Conservation (phyloP, 2,888 invertebrate genomes). For the Tanytarsus gracilentus region DNA sequence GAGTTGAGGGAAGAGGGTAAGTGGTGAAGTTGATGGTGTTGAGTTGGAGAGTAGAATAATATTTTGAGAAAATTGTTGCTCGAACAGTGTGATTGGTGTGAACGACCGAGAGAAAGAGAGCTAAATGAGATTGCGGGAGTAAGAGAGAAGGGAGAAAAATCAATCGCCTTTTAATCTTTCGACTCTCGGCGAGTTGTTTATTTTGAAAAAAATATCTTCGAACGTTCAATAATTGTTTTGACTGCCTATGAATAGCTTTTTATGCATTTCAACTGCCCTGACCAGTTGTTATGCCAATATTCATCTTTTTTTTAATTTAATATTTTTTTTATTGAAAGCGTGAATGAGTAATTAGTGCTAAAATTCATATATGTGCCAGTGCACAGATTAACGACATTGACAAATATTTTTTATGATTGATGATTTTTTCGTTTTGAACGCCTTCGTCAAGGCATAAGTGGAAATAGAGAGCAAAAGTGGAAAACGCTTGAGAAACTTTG, state of each 20-base stretch:
- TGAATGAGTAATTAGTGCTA: not conserved
- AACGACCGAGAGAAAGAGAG: too few species aligned
- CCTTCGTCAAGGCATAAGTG: too few species aligned
- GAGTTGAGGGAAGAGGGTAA: too few species aligned
- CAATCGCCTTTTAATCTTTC: not conserved
- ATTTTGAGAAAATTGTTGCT: too few species aligned
- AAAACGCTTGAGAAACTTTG: not conserved
- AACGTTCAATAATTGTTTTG: too few species aligned
- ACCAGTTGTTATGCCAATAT: not conserved
- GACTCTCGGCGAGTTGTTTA: too few species aligned
- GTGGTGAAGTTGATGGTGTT: too few species aligned
- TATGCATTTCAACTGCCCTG: not conserved
- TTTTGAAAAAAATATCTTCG: not conserved
- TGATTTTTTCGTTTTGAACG: not conserved
- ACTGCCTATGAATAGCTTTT: too few species aligned
- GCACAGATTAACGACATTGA: slow-evolving; percentile 1
- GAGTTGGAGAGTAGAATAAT: too few species aligned
- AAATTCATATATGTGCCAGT: not conserved
- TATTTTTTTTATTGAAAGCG: not conserved
- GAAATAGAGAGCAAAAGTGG: not conserved
- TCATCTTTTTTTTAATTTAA: not conserved
- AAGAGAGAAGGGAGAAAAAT: not conserved
- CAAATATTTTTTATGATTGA: slow-evolving; percentile 6
- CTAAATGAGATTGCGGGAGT: too few species aligned
- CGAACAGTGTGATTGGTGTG: too few species aligned